Evolutionary conservation across 2,113 vertebrate species (phyloP), one percentile per base, ranked within the genome.

Genomic region (Chloroceryle aenea): DNA sequence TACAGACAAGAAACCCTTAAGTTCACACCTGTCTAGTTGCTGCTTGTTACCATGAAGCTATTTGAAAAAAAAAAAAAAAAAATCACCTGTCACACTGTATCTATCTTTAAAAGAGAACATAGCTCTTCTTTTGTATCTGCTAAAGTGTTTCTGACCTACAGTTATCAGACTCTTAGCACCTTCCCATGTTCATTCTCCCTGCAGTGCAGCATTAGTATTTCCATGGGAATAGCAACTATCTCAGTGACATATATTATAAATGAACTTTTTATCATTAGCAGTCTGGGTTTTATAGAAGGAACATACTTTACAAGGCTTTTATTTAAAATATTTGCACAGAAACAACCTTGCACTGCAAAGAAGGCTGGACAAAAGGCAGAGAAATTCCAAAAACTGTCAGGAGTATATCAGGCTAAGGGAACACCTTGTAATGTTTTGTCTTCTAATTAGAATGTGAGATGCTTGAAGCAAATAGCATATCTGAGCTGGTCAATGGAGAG

Each of bases 371-470:
- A 4, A 94, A 30, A 92, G 22, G 48, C 30, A 89, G 38, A 82
- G 79, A 69, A 81, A 38, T 15, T 85, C 43, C 40, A 48, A 14
- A 32, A 85, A 40, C 9, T 30, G 1, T 32, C 16, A 74, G 55
- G 29, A 79, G 59, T 11, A 50, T 0, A 2, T 52, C 50, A 87
- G 50, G 36, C 10, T 6, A 88, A 84, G 62, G 20, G 75, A 95
- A 71, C 34, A 61, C 21, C 42, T 89, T 43, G 55, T 53, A 72
- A n/a, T 36, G 56, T 69, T 96, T 92, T 74, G 80, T 78, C 93
- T 95, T 91, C 63, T 92, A 87, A 90, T 95, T 92, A 94, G 64
- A 89, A 96, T 67, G 64, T 53, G 84, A 89, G 43, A 83, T 3
- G 8, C 71, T 84, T 34, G 61, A 80, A 56, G 78, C 61, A 90